phyloP scores from a whole-genome alignment of 2,888 invertebrate genomes.

The Halocaridina rubra region DNA sequence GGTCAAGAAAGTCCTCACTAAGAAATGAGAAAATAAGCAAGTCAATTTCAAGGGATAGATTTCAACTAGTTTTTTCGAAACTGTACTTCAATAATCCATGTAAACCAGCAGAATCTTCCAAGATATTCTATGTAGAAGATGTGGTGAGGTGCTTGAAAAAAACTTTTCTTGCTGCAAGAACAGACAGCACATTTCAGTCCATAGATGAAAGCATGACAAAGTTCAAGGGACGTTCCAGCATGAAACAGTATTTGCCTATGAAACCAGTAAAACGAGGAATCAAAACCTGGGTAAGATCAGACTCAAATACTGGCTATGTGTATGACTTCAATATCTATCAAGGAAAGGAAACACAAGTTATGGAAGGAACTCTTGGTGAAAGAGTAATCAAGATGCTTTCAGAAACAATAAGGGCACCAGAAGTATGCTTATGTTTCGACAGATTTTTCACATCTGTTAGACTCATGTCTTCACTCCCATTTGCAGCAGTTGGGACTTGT shows the following conservation, averaged over 20 bases:
- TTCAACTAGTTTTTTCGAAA: not conserved
- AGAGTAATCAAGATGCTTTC: not conserved
- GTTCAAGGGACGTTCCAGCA: constrained; percentile 4
- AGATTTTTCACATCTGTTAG: not conserved
- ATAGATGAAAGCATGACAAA: not conserved
- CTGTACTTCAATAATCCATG: not conserved
- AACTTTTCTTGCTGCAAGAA: constrained; percentile 2
- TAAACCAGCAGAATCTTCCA: not conserved
- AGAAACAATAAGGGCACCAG: constrained; percentile 6
- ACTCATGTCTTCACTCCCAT: not conserved
- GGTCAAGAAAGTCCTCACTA: not conserved
- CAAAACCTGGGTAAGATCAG: constrained; percentile 2
- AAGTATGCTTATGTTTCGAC: not conserved
- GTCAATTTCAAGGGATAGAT: not conserved
- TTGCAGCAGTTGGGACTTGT: not conserved
- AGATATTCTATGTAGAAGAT: constrained; percentile 1
- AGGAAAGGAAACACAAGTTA: not conserved
- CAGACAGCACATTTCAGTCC: not conserved
- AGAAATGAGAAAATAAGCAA: not conserved
- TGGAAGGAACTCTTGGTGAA: not conserved
- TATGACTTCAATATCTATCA: not conserved
- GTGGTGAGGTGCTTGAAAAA: not conserved
- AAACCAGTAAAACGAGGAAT: not conserved
- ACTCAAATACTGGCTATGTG: not conserved
- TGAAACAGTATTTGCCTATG: not conserved